phyloP scores from a whole-genome alignment of 2,888 invertebrate genomes.

The Lasiommata megera region DNA sequence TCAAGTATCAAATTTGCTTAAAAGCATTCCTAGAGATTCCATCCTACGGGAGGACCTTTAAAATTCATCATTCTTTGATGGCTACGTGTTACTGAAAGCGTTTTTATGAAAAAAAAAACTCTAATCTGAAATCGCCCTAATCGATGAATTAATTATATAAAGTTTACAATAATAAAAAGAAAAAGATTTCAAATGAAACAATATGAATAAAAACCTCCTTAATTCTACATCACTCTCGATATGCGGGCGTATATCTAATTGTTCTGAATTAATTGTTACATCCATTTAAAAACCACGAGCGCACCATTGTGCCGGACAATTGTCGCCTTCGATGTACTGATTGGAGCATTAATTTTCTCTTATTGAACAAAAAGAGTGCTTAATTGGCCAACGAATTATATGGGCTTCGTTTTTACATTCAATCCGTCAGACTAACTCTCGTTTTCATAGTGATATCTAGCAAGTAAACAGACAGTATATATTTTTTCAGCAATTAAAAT shows the following conservation, averaged over 20 bases:
- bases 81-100: neutral
- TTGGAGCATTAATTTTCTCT: conserved; percentile 65
- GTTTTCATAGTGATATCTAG: no score
- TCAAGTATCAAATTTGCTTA: conserved; percentile 10
- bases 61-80: conserved; percentile 1
- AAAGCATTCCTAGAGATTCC: conserved; percentile 6
- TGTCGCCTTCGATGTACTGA: conserved; percentile 66
- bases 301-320: conserved; percentile 66
- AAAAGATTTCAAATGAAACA: conserved; percentile 2
- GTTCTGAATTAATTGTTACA: conserved; percentile 81
- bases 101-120: no score
- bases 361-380: conserved; percentile 55
- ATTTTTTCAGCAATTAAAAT: no score
- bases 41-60: neutral
- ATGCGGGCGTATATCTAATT: conserved; percentile 79
- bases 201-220: conserved; percentile 24
- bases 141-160: no score
- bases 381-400: conserved; percentile 51
- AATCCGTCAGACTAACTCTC: neutral
- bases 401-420: conserved; percentile 5
- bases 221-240: conserved; percentile 53
- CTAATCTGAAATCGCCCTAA: no score
- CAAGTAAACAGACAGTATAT: no score
- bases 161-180: no score
- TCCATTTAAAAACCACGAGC: conserved; percentile 77